These are phyloP conservation scores for Hypotaenidia philippensis DNA, from an alignment of 2,797 vertebrate species.

Conservation along the genomic window DNA sequence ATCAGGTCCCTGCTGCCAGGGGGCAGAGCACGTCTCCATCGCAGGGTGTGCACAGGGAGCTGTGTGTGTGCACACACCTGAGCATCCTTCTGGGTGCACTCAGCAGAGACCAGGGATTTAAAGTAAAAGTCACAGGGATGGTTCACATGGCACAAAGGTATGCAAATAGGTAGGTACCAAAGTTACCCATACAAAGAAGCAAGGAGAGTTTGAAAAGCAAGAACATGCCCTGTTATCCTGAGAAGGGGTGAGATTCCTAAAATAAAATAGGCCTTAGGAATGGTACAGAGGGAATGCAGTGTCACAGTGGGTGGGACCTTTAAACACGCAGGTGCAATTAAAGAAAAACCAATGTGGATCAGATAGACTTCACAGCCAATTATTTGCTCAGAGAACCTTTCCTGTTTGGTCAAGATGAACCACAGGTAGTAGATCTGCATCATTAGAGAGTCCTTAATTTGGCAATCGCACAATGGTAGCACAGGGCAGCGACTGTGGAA, in stretches of 20 bases:
- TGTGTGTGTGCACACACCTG: background rate
- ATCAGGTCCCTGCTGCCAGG: background rate
- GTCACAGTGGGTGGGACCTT: background rate
- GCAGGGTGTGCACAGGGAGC: too few relatives aligned
- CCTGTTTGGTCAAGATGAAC: background rate
- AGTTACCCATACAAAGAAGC: background rate
- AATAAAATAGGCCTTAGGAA: background rate
- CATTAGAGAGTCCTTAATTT: background rate
- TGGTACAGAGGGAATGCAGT: rapidly evolving
- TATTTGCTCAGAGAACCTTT: background rate
- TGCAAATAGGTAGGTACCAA: background rate
- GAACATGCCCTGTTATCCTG: background rate
- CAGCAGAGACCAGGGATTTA: background rate
- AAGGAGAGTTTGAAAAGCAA: background rate
- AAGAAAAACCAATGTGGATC: background rate
- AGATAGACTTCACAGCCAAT: background rate
- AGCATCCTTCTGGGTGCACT: background rate
- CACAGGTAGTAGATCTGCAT: background rate
- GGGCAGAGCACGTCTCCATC: background rate
- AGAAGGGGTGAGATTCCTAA: background rate
- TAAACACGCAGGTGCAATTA: background rate
- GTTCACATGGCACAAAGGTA: background rate
- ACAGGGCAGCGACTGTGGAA: background rate
- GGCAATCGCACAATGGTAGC: background rate
- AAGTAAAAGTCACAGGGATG: background rate